phyloP scores from a whole-genome alignment of 2,888 invertebrate genomes.

The Arge pagana region DNA sequence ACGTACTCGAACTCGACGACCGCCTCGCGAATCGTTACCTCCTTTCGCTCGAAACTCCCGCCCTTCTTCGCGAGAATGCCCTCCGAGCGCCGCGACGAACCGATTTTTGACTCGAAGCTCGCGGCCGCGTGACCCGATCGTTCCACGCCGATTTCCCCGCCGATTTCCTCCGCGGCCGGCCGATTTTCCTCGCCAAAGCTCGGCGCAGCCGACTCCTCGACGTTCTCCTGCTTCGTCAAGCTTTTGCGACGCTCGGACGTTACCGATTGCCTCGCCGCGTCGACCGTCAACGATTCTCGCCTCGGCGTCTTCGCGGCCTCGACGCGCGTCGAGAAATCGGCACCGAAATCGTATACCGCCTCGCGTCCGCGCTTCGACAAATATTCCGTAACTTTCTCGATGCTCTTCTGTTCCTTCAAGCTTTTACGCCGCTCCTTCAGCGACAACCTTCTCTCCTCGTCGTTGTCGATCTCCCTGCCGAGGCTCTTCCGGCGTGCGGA shows the following conservation, averaged over 20 bases:
- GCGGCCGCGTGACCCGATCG: conserved; percentile 8
- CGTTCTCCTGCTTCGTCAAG: conserved; percentile 9
- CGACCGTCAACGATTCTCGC: conserved; percentile 16
- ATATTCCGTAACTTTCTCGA: conserved; percentile 40
- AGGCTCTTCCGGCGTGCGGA: not conserved
- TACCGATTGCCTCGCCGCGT: not conserved
- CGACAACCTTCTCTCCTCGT: not conserved
- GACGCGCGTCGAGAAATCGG: not conserved
- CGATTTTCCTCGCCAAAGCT: conserved; percentile 27
- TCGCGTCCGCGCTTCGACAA: conserved; percentile 34
- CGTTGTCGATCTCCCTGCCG: not conserved
- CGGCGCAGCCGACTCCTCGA: not conserved
- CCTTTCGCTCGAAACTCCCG: no score
- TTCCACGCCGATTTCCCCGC: conserved; percentile 26
- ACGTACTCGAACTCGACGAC: conserved; percentile 38
- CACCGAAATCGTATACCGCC: not conserved
- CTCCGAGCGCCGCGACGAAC: no score
- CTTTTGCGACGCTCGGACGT: conserved; percentile 13
- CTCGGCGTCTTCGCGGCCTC: conserved; percentile 43
- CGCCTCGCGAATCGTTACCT: conserved; percentile 41
- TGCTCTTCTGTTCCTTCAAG: conserved; percentile 63
- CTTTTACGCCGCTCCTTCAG: conserved; percentile 60
- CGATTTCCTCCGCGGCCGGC: conserved; percentile 21
- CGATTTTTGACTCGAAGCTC: no score
- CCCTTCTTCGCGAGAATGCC: no score